Conservation (phyloP, 2,113 vertebrate genomes). For the Orycteropus afer region DNA sequence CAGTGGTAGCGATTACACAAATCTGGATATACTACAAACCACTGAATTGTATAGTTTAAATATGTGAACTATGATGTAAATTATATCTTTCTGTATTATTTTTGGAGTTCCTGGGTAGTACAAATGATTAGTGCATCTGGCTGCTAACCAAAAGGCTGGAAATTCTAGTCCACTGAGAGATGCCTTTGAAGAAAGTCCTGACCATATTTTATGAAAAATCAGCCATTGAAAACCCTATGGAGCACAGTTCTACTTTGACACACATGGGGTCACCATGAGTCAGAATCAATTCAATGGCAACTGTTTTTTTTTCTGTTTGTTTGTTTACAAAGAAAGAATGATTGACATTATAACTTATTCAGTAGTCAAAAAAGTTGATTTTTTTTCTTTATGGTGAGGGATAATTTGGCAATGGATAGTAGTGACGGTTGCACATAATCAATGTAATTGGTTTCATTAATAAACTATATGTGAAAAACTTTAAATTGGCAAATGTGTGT, state of each 20-base stretch:
- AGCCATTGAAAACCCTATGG: background rate
- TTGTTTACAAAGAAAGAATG: background rate
- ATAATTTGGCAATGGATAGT: background rate
- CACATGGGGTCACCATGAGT: background rate
- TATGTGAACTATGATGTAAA: background rate
- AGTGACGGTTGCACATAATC: background rate
- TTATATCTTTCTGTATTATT: background rate
- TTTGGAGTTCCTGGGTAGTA: background rate
- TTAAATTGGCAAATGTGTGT: background rate
- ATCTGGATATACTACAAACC: conserved; percentile 2
- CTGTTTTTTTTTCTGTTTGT: background rate
- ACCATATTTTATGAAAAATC: too few species aligned
- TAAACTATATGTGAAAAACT: background rate
- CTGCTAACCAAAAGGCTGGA: background rate
- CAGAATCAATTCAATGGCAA: background rate
- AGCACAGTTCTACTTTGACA: background rate
- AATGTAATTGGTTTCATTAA: background rate
- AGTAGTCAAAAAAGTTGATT: background rate
- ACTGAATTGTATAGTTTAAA: background rate
- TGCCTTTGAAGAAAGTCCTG: too few species aligned
- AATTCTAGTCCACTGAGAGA: too few species aligned
- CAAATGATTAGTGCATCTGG: background rate
- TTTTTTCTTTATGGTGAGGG: background rate
- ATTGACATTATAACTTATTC: conserved; percentile 1
- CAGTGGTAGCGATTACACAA: background rate